Base-by-base conservation (phyloP, 2,888 invertebrate genomes). In the Drosophila histrio region DNA sequence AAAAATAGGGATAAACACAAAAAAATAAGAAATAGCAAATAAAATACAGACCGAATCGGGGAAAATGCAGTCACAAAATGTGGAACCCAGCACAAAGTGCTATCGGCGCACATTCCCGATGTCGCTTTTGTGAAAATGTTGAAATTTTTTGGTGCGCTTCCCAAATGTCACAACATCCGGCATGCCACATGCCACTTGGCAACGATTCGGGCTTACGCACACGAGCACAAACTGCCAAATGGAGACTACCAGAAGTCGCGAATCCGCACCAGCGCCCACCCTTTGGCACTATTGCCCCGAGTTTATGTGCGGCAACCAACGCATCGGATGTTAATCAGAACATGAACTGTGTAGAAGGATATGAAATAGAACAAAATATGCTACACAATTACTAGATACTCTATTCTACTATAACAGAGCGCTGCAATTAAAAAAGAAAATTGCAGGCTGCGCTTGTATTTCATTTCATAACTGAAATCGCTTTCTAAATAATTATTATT, bases 401-500 rank as follows among this genome's bases (percentile, higher is more conserved):
- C 21, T 22, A 41, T 30, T 2, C 26, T 32, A 44, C 17, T 26
- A 9, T 9, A 44, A 22, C n/a, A 43, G 9, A 36, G 46, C 43
- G 8, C 39, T 22, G 50, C 44, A 72, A 53, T 67, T 72, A 67
- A 54, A 54, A 47, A 34, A 11, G n/a, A 32, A 61, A 53, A 49
- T 30, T 39, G 38, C 17, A 38, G 47, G 53, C 34, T 36, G 58
- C 15, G 34, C 32, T 44, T 47, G 52, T 56, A 64, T 70, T 75
- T 59, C 39, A 75, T 75, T 72, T 60, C 50, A 49, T 43, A 70
- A 60, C 56, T 46, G 59, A 46, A 59, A 75, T 60, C 53, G 56
- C 56, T 83, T 72, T 65, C 52, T 56, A 62, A 66, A 72, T 79
- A 87, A 85, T 77, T 87, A 85, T 85, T 87, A 85, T 85, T 86